Evolutionary conservation across 1,140 invertebrate genomes (phyloP), one percentile per base, ranked within the genome.

Genomic region (Wasmannia auropunctata): DNA sequence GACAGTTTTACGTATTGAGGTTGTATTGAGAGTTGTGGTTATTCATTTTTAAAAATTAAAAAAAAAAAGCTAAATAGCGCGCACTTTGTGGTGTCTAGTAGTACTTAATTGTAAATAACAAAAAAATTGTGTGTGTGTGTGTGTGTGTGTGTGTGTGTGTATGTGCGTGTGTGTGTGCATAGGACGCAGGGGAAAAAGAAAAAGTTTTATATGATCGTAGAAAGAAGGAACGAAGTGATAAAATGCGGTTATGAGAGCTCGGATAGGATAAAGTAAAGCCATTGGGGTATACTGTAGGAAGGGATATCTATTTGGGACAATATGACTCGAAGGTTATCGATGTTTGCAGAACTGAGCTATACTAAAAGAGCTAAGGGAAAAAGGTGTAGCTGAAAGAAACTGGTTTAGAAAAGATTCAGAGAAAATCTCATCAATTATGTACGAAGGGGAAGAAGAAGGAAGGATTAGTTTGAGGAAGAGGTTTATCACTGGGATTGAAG

Each of bases 261-360:
- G 31, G 34, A 1, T 40, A 65, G 3, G n/a, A 65, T 65, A 46
- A 65, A 65, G n/a, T 11, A n/a, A 40, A n/a, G n/a, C n/a, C 19
- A 40, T 65, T 65, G 62, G n/a, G 40, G 34, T 37, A 37, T 37
- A 65, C n/a, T 40, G n/a, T 22, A 40, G n/a, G n/a, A 6, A 22
- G n/a, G 34, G 43, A 46, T 46, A 37, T 65, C 62, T 14, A 19
- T 65, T 60, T 65, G 62, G 11, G 10, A 65, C 34, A 65, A 65
- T 65, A 65, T 40, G 58, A 62, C 58, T 62, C 28, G 10, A 34
- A 37, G 31, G 34, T 65, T 65, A 65, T 65, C 62, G n/a, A 65
- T 65, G 34, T 65, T 65, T 65, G 62, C 62, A 65, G 34, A 65
- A 65, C 34, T 40, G n/a, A 40, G 4, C n/a, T 11, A 14, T 63